Conservation (phyloP, 1,140 invertebrate genomes). For the Lutraria rhynchaena region DNA sequence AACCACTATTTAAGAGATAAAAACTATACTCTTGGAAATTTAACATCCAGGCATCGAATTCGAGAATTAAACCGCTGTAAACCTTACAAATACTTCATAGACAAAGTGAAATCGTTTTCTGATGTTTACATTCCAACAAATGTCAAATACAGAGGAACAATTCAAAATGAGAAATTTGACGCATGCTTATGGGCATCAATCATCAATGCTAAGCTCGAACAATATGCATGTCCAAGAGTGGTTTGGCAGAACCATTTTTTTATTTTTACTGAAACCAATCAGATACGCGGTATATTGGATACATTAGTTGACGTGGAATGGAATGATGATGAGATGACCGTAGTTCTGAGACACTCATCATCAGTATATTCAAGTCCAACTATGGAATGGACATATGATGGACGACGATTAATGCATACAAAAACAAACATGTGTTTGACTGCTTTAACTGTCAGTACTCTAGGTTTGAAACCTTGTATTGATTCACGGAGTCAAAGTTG, state of each 20-base stretch:
- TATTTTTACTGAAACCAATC: constrained; percentile 2
- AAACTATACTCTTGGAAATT: constrained; percentile 14
- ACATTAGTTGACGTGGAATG: constrained; percentile 14
- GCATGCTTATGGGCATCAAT: constrained; percentile 15
- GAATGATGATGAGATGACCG: background rate
- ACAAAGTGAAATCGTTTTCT: constrained; percentile 22
- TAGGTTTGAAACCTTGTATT: background rate
- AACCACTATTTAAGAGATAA: constrained; percentile 24
- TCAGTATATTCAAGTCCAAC: no score
- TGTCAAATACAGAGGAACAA: background rate
- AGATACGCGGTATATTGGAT: constrained; percentile 18
- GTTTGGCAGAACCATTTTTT: constrained; percentile 36
- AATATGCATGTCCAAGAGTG: constrained; percentile 23
- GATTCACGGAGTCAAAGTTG: background rate
- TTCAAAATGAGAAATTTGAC: constrained; percentile 27
- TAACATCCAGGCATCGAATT: constrained; percentile 8
- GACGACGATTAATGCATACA: background rate
- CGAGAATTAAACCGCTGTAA: constrained; percentile 40
- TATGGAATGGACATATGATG: constrained; percentile 14
- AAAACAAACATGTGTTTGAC: background rate
- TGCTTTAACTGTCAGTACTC: background rate
- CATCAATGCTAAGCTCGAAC: no score
- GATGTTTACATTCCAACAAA: constrained; percentile 21
- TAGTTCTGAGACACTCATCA: background rate
- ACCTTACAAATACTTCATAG: constrained; percentile 46